Evolutionary conservation across 2,113 vertebrate genomes (phyloP).

Genomic region (Hyperopisus bebe): DNA sequence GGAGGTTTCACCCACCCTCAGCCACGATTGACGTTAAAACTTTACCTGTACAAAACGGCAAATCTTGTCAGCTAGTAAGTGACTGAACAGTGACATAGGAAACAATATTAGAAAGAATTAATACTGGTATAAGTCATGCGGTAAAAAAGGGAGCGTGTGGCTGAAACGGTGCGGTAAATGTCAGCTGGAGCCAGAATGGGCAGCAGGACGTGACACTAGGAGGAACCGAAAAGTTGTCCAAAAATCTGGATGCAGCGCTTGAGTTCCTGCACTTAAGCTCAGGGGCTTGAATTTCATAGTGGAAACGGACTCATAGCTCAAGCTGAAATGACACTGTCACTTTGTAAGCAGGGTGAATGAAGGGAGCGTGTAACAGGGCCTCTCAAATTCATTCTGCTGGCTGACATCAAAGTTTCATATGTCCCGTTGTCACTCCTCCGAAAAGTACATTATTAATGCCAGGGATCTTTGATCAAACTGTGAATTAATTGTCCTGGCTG

Average conservation of each 20-base stretch:
- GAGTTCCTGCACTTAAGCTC: background rate
- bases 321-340: background rate
- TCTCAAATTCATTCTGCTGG: slow-evolving; percentile 45
- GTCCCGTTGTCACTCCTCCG: slow-evolving; percentile 47
- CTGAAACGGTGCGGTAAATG: background rate
- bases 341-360: slow-evolving; percentile 16
- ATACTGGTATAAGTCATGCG: background rate
- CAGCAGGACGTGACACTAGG: background rate
- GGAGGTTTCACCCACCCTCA: background rate
- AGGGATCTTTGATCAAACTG: slow-evolving; percentile 59
- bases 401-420: slow-evolving; percentile 50
- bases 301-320: background rate
- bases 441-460: slow-evolving; percentile 54
- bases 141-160: background rate
- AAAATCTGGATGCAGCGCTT: background rate
- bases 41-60: background rate
- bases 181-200: background rate
- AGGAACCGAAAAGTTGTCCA: background rate
- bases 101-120: background rate
- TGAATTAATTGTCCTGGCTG: slow-evolving; percentile 38
- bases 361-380: slow-evolving; percentile 20
- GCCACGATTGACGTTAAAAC: background rate
- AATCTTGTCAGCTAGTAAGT: background rate
- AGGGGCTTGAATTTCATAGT: background rate
- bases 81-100: background rate